Evolutionary conservation across 1,140 invertebrate species (phyloP).

Genomic region (Gryon sp.): DNA sequence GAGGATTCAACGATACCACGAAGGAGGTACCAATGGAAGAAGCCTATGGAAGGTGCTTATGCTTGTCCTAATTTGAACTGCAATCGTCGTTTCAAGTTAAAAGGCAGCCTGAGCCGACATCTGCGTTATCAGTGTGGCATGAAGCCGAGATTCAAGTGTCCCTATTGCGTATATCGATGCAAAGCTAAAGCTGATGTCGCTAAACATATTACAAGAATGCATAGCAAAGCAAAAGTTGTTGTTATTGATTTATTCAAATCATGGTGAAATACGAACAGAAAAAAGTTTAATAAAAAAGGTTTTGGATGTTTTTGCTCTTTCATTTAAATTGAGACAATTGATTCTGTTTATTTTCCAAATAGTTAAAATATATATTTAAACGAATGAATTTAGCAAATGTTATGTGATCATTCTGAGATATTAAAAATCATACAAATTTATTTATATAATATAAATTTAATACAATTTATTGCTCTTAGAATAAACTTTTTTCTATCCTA

Average conservation of each 20-base stretch:
- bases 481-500: too few relatives aligned
- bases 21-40: slow-evolving; percentile 28
- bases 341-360: too few relatives aligned
- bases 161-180: slow-evolving; percentile 48
- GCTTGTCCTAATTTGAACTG: slow-evolving; percentile 65
- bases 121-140: slow-evolving; percentile 75
- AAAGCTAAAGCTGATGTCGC: slow-evolving; percentile 48
- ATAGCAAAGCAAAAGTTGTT: slow-evolving; percentile 23
- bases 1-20: background rate
- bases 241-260: slow-evolving; percentile 44
- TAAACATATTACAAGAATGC: slow-evolving; percentile 52
- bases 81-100: slow-evolving; percentile 73
- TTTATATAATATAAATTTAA: too few relatives aligned
- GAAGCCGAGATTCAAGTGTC: slow-evolving; percentile 67
- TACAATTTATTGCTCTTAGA: too few relatives aligned
- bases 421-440: too few relatives aligned
- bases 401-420: too few relatives aligned
- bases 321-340: too few relatives aligned
- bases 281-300: too few relatives aligned
- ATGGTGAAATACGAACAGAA: slow-evolving; percentile 21
- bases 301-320: too few relatives aligned
- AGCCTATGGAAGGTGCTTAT: slow-evolving; percentile 17
- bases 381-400: too few relatives aligned
- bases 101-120: slow-evolving; percentile 68
- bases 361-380: too few relatives aligned